Base-by-base conservation (phyloP, 92 coral and sea anemone genomes). In the Metridium senile region DNA sequence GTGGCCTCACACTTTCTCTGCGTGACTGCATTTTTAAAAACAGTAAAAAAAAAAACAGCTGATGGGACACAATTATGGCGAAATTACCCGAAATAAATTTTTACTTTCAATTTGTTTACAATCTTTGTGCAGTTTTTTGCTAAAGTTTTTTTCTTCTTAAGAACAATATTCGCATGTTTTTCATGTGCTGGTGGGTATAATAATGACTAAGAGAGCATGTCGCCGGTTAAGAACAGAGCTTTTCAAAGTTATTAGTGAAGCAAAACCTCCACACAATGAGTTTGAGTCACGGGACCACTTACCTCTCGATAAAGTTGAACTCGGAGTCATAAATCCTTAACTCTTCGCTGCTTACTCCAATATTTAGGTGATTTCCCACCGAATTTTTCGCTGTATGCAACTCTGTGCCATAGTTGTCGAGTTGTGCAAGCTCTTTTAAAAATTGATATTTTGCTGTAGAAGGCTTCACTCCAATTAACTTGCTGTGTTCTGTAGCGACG, bases 321-420 rank as follows among this genome's bases (percentile, higher is more conserved):
- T 85, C 89, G n/a, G 70, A 72, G 45, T 96, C 97, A 66, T 82
- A 96, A 29, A 90, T 85, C 68, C 86, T 80, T 23, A 96, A 85
- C 47, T 91, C 97, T 35, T 92, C 95, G 81, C 96, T 88, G 72
- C 99, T 97, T 26, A 92, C 97, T 45, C 97, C 99, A 39, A 96
- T 87, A 68, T 93, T 79, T 58, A 88, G 67, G 31, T 86, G 57
- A 19, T 66, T 53, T 53, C 93, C 94, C 21, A 76, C 85, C 26
- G 78, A 75, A 66, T 89, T 87, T 66, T 88, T 89, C 18, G 90
- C 99, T 10, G 88, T 63, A 76, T 96, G 97, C 68, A 89, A 92
- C 70, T 96, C 99, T n/a, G 88, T 87, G 51, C 97, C 97, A 59
- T 87, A 96, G 54, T 93, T 81, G 59, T 96, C 96, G 74, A 96